A percentile compares a stretch with the other conserved stretches of the same genome.
Conservation (phyloP, 2,888 invertebrate genomes). For the Hartigia nigra region DNA sequence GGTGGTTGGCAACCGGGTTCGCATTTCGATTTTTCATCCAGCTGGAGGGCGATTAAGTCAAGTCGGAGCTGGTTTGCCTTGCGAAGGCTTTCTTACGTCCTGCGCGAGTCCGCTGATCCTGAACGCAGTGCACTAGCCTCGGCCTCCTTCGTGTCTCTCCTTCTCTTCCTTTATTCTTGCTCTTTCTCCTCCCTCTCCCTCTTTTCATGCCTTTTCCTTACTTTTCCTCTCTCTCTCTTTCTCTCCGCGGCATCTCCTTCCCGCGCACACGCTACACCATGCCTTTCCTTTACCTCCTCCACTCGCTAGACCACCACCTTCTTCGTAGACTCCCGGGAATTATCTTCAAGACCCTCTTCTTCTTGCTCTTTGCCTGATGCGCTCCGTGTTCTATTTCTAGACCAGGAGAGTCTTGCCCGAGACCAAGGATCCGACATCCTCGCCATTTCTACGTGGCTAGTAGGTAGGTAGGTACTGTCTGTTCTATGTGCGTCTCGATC, state of each 20-base stretch:
- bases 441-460: background rate
- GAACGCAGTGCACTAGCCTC: conserved; percentile 13
- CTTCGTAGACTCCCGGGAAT: conserved; percentile 4
- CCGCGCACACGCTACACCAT: conserved; percentile 6
- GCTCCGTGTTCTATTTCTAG: background rate
- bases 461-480: background rate
- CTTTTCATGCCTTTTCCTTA: conserved; percentile 1
- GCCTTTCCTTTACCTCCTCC: conserved; percentile 6
- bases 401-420: background rate
- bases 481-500: background rate
- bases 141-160: background rate
- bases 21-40: conserved; percentile 32
- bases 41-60: conserved; percentile 27
- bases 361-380: background rate
- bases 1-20: conserved; percentile 37
- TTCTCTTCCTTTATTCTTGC: conserved; percentile 19
- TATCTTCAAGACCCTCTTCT: background rate
- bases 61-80: conserved; percentile 49
- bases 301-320: background rate
- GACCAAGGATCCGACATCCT: background rate
- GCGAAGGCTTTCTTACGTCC: conserved; percentile 50
- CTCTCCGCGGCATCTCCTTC: conserved; percentile 16
- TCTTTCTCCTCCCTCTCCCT: conserved; percentile 20
- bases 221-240: conserved; percentile 6
- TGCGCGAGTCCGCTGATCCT: conserved; percentile 25